phyloP scores from a whole-genome alignment of 2,113 vertebrate species.

The Pangasianodon hypophthalmus region DNA sequence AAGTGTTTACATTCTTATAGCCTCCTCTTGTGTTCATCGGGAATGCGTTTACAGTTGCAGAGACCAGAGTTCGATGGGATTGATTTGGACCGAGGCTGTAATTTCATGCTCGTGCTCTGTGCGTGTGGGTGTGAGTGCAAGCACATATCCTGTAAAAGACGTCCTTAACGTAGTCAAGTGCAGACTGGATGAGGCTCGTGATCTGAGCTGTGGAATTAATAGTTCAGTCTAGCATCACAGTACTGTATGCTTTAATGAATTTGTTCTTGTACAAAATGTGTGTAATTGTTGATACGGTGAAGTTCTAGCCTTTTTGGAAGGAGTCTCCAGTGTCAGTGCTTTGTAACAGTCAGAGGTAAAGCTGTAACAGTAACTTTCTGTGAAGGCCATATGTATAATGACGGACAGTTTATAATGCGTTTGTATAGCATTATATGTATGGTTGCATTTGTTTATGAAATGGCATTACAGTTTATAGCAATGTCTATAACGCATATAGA shows the following conservation, averaged over 20 bases:
- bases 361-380: not conserved
- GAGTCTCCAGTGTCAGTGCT: not conserved
- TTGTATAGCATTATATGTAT: no score
- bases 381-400: no score
- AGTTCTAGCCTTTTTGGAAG: not conserved
- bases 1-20: not conserved
- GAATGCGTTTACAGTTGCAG: not conserved
- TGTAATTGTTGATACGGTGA: not conserved
- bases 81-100: constrained; percentile 27
- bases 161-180: constrained; percentile 26
- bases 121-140: constrained; percentile 21
- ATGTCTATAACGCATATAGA: no score
- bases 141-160: constrained; percentile 3
- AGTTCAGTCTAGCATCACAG: not conserved
- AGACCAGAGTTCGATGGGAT: constrained; percentile 4
- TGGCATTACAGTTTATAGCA: no score
- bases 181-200: not conserved
- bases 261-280: not conserved
- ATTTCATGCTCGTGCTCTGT: constrained; percentile 11
- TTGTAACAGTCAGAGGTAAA: not conserved
- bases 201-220: constrained; percentile 4
- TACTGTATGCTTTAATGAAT: not conserved
- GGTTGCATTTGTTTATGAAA: no score
- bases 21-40: not conserved
- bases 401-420: not conserved